A percentile compares a stretch with the other conserved stretches of the same genome.
These are phyloP conservation scores for Clarias magur DNA, from an alignment of 2,113 vertebrate species.

Conservation along the genomic window DNA sequence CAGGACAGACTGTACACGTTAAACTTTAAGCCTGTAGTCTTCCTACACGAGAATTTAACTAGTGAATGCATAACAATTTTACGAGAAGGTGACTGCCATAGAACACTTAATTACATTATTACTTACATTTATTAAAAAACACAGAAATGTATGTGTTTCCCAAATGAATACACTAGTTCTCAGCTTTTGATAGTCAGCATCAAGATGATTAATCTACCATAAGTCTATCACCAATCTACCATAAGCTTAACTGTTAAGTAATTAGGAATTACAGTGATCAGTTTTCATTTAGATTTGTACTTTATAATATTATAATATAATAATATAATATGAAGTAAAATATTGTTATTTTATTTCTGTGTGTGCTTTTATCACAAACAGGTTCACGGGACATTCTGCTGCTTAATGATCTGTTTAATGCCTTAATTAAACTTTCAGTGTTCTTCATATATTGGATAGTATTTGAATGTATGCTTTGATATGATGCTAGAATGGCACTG, in stretches of 20 bases:
- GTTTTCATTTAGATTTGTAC: conserved; percentile 12
- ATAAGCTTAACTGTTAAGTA: neutral
- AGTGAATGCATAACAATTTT: neutral
- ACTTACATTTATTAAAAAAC: neutral
- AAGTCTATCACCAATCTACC: no score
- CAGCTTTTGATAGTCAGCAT: neutral
- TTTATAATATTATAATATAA: neutral
- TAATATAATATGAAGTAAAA: neutral
- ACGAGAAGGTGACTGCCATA: neutral
- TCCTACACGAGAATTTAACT: neutral
- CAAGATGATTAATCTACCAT: neutral
- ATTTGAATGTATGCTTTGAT: neutral
- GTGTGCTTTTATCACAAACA: neutral
- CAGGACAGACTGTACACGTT: neutral
- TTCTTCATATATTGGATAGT: neutral
- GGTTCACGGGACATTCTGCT: neutral
- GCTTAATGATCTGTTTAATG: neutral
- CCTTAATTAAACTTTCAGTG: conserved; percentile 11
- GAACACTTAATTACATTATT: neutral
- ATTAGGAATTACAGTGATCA: neutral
- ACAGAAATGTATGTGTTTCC: neutral
- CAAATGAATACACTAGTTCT: neutral
- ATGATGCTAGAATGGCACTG: neutral
- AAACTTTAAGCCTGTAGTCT: neutral
- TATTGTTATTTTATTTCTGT: neutral